Percentiles rank a stretch among this genome's conserved stretches.
These are phyloP conservation scores for Polyergus mexicanus DNA, from an alignment of 1,140 invertebrate species.

Conservation along the genomic window DNA sequence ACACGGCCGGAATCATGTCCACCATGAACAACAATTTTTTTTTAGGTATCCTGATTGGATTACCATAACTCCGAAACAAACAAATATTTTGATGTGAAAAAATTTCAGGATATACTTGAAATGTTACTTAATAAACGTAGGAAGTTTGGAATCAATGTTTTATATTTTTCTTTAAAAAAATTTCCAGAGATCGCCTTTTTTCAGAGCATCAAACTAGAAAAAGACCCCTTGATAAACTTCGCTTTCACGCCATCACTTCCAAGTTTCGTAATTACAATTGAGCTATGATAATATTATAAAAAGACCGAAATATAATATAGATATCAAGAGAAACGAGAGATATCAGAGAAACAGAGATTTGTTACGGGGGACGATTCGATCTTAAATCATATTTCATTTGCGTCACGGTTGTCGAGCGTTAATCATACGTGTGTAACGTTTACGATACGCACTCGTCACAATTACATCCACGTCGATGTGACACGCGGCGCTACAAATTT, in stretches of 20 bases:
- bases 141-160: no score
- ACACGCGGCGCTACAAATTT: slow-evolving; percentile 72
- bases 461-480: slow-evolving; percentile 56
- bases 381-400: slow-evolving; percentile 65
- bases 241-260: neutral
- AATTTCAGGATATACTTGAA: no score
- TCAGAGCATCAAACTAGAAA: no score
- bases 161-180: no score
- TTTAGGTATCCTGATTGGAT: no score
- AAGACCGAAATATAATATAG: slow-evolving; percentile 11
- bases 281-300: slow-evolving; percentile 13
- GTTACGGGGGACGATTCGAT: slow-evolving; percentile 3
- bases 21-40: no score
- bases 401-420: neutral
- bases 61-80: no score
- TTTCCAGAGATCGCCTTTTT: no score
- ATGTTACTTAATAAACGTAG: no score
- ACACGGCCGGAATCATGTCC: no score
- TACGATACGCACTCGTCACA: slow-evolving; percentile 59
- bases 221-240: no score
- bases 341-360: neutral
- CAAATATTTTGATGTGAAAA: no score
- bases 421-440: slow-evolving; percentile 37
- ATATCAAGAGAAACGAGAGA: neutral
- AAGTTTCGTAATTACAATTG: neutral